Base-by-base conservation (phyloP, 2,113 vertebrate species). In the Gracilinanus agilis region DNA sequence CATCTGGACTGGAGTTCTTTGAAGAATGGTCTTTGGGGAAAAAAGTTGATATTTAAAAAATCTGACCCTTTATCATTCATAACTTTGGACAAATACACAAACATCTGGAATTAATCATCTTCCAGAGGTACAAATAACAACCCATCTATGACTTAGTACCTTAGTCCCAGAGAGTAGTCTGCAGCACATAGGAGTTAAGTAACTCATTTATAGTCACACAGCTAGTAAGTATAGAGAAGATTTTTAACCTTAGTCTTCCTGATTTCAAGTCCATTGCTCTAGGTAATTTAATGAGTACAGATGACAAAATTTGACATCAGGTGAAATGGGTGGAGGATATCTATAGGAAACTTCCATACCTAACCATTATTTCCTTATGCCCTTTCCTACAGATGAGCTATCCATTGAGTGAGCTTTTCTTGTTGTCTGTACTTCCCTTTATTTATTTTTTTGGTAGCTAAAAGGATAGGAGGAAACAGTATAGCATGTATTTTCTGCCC, bases 381-480 rank as follows among this genome's bases (percentile, higher is more conserved):
- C 2, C 25, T 91, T 95, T 55, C 92, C 61, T 94, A 88, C 94
- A 93, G 92, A 55, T 94, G 90, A 95, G 89, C 25, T 83, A 21
- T 40, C 34, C 34, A 54, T 25, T 23, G 8, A 92, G 88, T 88
- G 53, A 54, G 95, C 54, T 94, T 93, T 44, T 90, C 89, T 23
- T 4, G 0, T 6, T 93, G 10, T 91, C n/a, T n/a, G 24, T 94
- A 83, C 92, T 91, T 75, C 44, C 49, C 54, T 58, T 29, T 88
- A 23, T 49, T 96, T 91, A 83, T 49, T 96, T 92, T 89, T 21
- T 55, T 56, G 92, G 7, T 44, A 90, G 88, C 13, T 67, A 83
- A 96, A 96, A 90, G 0, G 6, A 54, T 75, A 75, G 67, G 6
- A 75, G 27, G 12, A 75, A n/a, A 40, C 21, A 40, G 23, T 83